These are phyloP conservation scores for Trissolcus basalis DNA, from an alignment of 1,140 invertebrate species.

Conservation along the genomic window DNA sequence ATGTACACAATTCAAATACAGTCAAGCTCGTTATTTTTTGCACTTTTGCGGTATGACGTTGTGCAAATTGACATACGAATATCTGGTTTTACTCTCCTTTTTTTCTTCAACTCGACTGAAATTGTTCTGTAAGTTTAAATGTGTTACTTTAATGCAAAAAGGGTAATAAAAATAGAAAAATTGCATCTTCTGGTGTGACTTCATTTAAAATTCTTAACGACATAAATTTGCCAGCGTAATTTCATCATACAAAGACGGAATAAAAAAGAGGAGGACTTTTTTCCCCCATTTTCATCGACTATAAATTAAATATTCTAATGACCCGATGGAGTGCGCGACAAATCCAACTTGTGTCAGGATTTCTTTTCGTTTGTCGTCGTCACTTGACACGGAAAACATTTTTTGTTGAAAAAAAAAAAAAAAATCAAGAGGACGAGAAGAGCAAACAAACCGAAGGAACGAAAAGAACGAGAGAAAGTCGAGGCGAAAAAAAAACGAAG, in stretches of 20 bases:
- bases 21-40: too few relatives aligned
- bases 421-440: not conserved
- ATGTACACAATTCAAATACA: too few relatives aligned
- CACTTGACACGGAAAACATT: not conserved
- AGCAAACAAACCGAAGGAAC: not conserved
- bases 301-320: constrained; percentile 39
- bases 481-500: not conserved
- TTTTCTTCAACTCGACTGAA: too few relatives aligned
- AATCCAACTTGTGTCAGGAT: constrained; percentile 17
- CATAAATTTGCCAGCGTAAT: constrained; percentile 34
- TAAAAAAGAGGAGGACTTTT: too few relatives aligned
- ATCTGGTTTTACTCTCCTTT: too few relatives aligned
- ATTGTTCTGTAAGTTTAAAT: not conserved
- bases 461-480: constrained; percentile 1
- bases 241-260: constrained; percentile 15
- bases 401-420: not conserved
- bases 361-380: too few relatives aligned
- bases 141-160: constrained; percentile 23
- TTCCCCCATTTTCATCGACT: constrained; percentile 22
- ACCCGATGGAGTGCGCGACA: constrained; percentile 1
- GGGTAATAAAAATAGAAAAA: constrained; percentile 23
- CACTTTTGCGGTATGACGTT: too few relatives aligned
- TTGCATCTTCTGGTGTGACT: constrained; percentile 12
- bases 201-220: constrained; percentile 40
- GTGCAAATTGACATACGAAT: too few relatives aligned